These are phyloP conservation scores for Fregata magnificens DNA, from an alignment of 2,113 vertebrate species.

Conservation along the genomic window DNA sequence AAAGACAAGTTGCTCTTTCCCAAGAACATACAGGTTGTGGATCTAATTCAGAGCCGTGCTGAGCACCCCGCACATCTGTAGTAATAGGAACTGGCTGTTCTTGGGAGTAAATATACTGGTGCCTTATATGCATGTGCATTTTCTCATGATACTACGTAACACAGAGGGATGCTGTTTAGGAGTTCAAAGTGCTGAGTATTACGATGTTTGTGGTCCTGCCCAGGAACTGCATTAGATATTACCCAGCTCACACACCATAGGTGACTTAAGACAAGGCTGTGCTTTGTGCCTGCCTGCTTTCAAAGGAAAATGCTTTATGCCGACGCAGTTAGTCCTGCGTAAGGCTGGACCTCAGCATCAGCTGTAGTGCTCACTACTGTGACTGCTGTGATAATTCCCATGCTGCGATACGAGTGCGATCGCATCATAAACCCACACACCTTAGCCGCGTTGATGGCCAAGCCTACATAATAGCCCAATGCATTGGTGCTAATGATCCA, in stretches of 20 bases:
- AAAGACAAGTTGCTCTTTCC: conserved; percentile 19
- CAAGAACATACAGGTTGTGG: background rate
- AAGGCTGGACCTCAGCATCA: background rate
- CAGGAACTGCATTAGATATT: background rate
- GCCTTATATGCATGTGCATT: background rate
- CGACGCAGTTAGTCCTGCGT: background rate
- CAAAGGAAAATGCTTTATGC: background rate
- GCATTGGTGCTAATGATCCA: conserved; percentile 50
- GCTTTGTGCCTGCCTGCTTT: background rate
- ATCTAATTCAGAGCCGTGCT: background rate
- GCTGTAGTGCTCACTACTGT: background rate
- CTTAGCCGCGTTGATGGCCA: conserved; percentile 29
- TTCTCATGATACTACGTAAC: background rate
- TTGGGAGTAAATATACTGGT: background rate
- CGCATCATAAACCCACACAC: conserved; percentile 49
- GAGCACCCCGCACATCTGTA: background rate
- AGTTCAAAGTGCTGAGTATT: background rate
- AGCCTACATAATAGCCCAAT: background rate
- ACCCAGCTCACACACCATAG: background rate
- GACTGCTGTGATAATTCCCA: conserved; percentile 30
- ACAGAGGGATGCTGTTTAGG: background rate
- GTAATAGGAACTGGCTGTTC: background rate
- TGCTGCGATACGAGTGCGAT: conserved; percentile 1
- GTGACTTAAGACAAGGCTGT: background rate
- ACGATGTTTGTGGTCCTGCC: background rate